Conservation (phyloP, 2,888 invertebrate genomes). For the Coleophora deauratella region DNA sequence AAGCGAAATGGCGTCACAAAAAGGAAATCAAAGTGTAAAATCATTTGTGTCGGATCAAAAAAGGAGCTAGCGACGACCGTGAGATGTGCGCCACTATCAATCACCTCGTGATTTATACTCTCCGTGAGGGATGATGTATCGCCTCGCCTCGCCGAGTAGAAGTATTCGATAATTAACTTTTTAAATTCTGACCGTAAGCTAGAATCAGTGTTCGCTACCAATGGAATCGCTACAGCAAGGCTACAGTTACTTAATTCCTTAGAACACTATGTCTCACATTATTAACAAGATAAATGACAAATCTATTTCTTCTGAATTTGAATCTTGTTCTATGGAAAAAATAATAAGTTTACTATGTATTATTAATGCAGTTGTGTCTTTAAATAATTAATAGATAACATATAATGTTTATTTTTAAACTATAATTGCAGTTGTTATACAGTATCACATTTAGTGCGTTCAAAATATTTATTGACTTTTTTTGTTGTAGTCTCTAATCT, state of each 20-base stretch:
- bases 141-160: slow-evolving; percentile 44
- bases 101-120: slow-evolving; percentile 69
- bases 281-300: background rate
- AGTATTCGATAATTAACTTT: slow-evolving; percentile 72
- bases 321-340: too few relatives aligned
- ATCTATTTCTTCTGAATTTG: too few relatives aligned
- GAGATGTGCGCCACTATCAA: slow-evolving; percentile 69
- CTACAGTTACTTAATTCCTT: too few relatives aligned
- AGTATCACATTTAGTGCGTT: too few relatives aligned
- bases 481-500: too few relatives aligned
- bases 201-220: slow-evolving; percentile 30
- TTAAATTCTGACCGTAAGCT: slow-evolving; percentile 67
- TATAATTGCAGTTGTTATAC: too few relatives aligned
- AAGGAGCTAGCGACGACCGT: slow-evolving; percentile 66
- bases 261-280: too few relatives aligned
- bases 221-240: slow-evolving; percentile 18
- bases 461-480: too few relatives aligned
- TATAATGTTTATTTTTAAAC: too few relatives aligned
- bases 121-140: slow-evolving; percentile 64
- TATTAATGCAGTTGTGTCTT: too few relatives aligned
- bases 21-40: slow-evolving; percentile 65
- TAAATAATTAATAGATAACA: too few relatives aligned
- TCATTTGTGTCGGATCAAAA: slow-evolving; percentile 71
- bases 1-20: slow-evolving; percentile 57
- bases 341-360: too few relatives aligned